Conservation (phyloP, 2,113 vertebrate genomes). For the Fukomys damarensis region DNA sequence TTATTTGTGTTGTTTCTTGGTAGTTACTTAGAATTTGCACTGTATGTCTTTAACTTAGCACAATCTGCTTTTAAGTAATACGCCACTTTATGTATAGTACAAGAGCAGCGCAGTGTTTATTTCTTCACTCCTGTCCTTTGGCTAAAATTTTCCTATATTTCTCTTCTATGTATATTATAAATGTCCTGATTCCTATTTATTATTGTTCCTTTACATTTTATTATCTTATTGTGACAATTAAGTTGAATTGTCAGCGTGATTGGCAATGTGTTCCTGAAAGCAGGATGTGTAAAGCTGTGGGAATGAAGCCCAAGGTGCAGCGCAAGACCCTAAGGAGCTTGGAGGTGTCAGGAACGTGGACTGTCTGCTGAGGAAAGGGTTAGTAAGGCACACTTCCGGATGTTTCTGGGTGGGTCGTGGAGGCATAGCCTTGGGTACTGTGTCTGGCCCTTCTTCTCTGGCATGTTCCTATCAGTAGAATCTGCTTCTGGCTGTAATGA, state of each 20-base stretch:
- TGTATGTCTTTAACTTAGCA: background rate
- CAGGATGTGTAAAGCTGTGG: background rate
- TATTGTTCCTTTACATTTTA: constrained; percentile 1
- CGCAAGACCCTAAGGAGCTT: background rate
- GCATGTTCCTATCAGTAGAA: too few species aligned
- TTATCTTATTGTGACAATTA: background rate
- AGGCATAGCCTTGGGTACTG: background rate
- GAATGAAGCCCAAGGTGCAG: background rate
- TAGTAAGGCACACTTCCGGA: background rate
- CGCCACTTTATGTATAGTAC: background rate
- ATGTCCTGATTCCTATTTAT: background rate
- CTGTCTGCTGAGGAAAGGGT: background rate
- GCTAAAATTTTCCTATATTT: background rate
- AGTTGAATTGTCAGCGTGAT: background rate
- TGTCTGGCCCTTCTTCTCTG: background rate
- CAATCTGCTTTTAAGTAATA: background rate
- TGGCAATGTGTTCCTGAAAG: background rate
- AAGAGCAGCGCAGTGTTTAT: background rate
- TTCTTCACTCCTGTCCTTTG: background rate
- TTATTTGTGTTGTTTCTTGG: background rate
- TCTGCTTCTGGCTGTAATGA: background rate
- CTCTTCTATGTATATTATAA: background rate
- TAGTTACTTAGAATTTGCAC: background rate
- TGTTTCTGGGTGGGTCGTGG: background rate
- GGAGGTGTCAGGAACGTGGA: background rate